phyloP scores from a whole-genome alignment of 2,888 invertebrate species.

The Yponomeuta plumbellus region DNA sequence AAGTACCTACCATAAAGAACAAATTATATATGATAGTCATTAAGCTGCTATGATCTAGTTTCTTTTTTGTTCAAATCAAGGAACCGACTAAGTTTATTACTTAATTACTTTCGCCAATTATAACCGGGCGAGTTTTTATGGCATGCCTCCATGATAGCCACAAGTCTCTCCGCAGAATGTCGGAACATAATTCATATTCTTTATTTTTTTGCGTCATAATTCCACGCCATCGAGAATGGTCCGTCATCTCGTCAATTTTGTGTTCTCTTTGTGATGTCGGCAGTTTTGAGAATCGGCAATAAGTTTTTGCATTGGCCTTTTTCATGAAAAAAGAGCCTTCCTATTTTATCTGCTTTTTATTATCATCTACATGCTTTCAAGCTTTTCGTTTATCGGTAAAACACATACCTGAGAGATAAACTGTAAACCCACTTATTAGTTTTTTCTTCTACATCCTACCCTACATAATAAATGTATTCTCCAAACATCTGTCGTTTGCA shows the following conservation, averaged over 20 bases:
- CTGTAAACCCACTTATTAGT: too few relatives aligned
- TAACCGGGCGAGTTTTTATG: constrained; percentile 68
- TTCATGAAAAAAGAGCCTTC: background rate
- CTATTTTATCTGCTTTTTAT: background rate
- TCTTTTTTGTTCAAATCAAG: constrained; percentile 2
- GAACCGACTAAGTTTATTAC: constrained; percentile 66
- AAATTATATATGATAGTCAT: background rate
- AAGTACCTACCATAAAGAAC: background rate
- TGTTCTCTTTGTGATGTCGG: constrained; percentile 27
- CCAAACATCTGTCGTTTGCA: constrained; percentile 1
- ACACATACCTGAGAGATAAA: too few relatives aligned
- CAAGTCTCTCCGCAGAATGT: constrained; percentile 45
- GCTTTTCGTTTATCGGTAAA: background rate
- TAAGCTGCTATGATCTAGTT: constrained; percentile 4
- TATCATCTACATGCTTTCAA: background rate
- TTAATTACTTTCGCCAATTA: constrained; percentile 71
- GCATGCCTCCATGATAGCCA: constrained; percentile 37
- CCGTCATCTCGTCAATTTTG: constrained; percentile 35
- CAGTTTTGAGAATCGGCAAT: constrained; percentile 15
- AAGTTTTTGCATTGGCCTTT: constrained; percentile 6
- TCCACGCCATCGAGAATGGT: constrained; percentile 48
- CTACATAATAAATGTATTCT: constrained; percentile 9
- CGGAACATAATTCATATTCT: constrained; percentile 29
- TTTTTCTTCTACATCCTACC: background rate
- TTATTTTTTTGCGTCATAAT: constrained; percentile 56